These are phyloP conservation scores for Acanthosepion esculentum DNA, from an alignment of 2,888 invertebrate species.

Conservation along the genomic window DNA sequence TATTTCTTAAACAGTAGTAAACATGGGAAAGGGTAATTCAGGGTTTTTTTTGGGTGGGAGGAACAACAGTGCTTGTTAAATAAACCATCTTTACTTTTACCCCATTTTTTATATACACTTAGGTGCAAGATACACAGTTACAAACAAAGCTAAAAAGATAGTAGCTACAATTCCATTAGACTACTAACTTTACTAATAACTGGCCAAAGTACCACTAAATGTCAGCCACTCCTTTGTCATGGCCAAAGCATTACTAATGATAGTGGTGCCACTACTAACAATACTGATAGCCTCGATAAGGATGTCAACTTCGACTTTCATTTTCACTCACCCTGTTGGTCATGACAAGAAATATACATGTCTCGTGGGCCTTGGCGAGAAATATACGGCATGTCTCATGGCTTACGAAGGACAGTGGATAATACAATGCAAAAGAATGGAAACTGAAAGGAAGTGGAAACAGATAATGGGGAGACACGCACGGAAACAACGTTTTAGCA, in stretches of 20 bases:
- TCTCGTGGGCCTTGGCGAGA: not conserved
- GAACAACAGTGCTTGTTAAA: too few relatives aligned
- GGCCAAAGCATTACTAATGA: not conserved
- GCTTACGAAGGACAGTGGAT: not conserved
- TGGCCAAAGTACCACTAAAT: not conserved
- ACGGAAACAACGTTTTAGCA: not conserved
- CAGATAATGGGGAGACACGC: not conserved
- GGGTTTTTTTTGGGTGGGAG: too few relatives aligned
- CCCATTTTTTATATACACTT: too few relatives aligned
- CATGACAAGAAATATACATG: not conserved
- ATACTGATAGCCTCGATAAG: not conserved
- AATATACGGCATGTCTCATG: not conserved
- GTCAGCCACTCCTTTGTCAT: conserved; percentile 5
- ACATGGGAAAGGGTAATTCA: too few relatives aligned
- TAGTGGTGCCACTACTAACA: not conserved
- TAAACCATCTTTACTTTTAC: too few relatives aligned
- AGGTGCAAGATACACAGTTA: too few relatives aligned
- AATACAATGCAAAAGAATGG: not conserved
- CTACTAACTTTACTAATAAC: not conserved
- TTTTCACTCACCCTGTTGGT: not conserved
- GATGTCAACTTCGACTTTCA: not conserved
- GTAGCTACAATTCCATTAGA: too few relatives aligned
- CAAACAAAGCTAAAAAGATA: too few relatives aligned
- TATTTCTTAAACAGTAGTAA: too few relatives aligned
- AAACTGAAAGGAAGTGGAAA: not conserved